Evolutionary conservation across 2,797 vertebrate genomes (phyloP), one percentile per base, ranked within the genome.

Genomic region (Anabacerthia variegaticeps): DNA sequence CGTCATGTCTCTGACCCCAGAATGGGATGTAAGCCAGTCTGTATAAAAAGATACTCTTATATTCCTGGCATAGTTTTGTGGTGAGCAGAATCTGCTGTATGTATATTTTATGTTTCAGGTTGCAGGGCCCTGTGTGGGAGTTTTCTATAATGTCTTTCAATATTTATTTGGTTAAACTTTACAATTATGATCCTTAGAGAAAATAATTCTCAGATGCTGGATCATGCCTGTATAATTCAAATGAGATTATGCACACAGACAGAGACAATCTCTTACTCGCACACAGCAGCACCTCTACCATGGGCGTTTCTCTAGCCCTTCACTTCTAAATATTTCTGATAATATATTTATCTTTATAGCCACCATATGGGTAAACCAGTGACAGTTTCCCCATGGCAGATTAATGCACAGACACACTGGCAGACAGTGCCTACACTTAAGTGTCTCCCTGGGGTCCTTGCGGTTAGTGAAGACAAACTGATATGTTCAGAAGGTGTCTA

Each of bases 81-180:
- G 92, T 92, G 66, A 95, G 83, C 44, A 93, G 97, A 88, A 94
- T 94, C 71, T 89, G 46, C 91, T 95, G 68, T 92, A 96, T 95
- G 94, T 95, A 86, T 97, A 95, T 95, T 97, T 97, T 96, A 93
- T 78, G 94, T 94, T 97, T 95, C 92, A 94, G 87, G 95, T 96
- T 96, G 92, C 95, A 95, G 30, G 62, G 68, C 67, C 77, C 89
- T 94, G 86, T 94, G 89, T 94, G 91, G 94, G 92, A 95, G 85
- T 96, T 97, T 96, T 88, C 96, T 96, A 87, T 91, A 95, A 95
- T 92, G 85, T 93, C 93, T 94, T 93, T 96, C 93, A 93, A 75
- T 95, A 97, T 97, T 97, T 97, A 97, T 97, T 97, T 97, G 79
- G 78, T 92, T 96, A 94, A 92, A 88, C 62, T 93, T 96, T 88